These are phyloP conservation scores for Machimus rusticus DNA, from an alignment of 2,888 invertebrate species.

Conservation along the genomic window DNA sequence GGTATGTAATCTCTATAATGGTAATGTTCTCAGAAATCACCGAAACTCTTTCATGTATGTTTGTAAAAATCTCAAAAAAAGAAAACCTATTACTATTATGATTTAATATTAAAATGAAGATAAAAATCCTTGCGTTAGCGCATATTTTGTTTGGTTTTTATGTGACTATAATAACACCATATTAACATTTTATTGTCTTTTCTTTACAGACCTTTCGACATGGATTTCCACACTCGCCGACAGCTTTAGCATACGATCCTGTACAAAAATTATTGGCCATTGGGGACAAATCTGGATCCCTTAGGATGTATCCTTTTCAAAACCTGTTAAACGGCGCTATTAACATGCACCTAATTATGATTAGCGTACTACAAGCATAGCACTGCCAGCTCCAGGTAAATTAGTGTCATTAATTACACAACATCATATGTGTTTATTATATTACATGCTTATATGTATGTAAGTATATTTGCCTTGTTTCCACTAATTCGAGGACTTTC, in stretches of 20 bases:
- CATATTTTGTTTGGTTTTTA: too few species aligned
- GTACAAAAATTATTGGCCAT: conserved; percentile 96
- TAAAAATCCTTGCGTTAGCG: too few species aligned
- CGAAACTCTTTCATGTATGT: too few species aligned
- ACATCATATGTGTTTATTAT: not conserved
- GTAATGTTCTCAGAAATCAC: too few species aligned
- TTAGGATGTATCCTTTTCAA: conserved; percentile 92
- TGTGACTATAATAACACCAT: not conserved
- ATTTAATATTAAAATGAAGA: too few species aligned
- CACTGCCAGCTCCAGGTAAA: not conserved
- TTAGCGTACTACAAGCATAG: not conserved
- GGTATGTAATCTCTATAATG: too few species aligned
- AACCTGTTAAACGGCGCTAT: conserved; percentile 13
- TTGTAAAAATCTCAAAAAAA: too few species aligned
- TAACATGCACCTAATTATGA: not conserved
- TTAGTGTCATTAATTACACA: not conserved
- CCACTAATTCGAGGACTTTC: not conserved
- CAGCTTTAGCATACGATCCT: conserved; percentile 97
- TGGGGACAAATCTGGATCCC: conserved; percentile 93
- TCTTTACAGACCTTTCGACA: conserved; percentile 91
- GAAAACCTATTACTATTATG: too few species aligned
- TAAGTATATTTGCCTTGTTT: not conserved
- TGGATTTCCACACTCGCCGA: conserved; percentile 98
- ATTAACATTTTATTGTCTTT: conserved; percentile 52
- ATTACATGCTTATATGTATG: not conserved